Base-by-base conservation (phyloP, 1,140 invertebrate genomes). In the Zaprionus ghesquierei region DNA sequence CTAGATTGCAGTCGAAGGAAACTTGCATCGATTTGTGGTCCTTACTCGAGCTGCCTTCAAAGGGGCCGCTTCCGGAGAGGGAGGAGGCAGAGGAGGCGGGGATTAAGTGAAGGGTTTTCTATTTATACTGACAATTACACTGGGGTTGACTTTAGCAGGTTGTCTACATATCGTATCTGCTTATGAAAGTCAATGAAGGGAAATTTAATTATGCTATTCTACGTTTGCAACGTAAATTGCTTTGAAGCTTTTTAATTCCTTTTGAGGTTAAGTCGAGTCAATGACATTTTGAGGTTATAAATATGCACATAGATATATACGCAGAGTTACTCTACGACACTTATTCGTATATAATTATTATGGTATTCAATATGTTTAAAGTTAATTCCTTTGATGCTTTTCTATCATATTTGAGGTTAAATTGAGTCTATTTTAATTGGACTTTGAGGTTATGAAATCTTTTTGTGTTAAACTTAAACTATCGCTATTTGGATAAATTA, bases 1-100 rank as follows among this genome's bases (percentile, higher is more conserved):
- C 29, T 35, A 27, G 46, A 29, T 50, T 73, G 55, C 63, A 68
- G 35, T 49, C n/a, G 54, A 5, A 41, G 35, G 23, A 55, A 61
- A 60, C 55, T 55, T 73, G 64, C 70, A 73, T 27, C 20, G 38
- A 60, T 68, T 68, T 73, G 63, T 27, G 69, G 55, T 60, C 46
- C 51, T 27, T 20, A 54, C 13, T 38, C 54, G 27, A 54, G 27
- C 18, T 20, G 27, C 13, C 35, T 46, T 68, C 70, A 55, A 73
- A 55, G 63, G 13, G 27, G 12, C 29, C 49, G 46, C 15, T 22
- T 33, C 23, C 9, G 2, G 20, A 29, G 5, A 25, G 31, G 3
- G 41, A 3, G 3, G 18, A 18, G 3, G 1, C 1, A 20, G 5
- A 9, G 35, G 2, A n/a, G 35, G 13, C n/a, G n/a, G n/a, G n/a